These are phyloP conservation scores for Glyphotaelius pellucidus DNA, from an alignment of 2,888 invertebrate genomes.

Conservation along the genomic window DNA sequence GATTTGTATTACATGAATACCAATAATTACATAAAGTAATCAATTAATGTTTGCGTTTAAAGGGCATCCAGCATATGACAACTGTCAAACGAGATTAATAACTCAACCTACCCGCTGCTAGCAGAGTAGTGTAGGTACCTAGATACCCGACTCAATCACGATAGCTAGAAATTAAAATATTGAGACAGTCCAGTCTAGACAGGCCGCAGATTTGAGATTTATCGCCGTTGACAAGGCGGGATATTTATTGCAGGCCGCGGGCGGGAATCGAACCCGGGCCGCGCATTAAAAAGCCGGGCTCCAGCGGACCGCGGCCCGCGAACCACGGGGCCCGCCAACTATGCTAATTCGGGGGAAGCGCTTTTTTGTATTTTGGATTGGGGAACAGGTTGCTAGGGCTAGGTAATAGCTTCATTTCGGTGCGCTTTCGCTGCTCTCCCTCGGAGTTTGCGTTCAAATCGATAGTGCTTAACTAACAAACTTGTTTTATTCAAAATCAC, in stretches of 20 bases:
- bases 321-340: slow-evolving; percentile 9
- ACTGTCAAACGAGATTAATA: neutral
- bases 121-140: neutral
- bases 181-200: slow-evolving; percentile 16
- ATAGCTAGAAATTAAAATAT: slow-evolving; percentile 2
- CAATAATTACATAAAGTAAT: neutral
- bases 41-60: neutral
- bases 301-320: neutral
- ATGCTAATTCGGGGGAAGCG: slow-evolving; percentile 24
- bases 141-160: neutral
- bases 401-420: neutral
- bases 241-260: slow-evolving; percentile 38
- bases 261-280: slow-evolving; percentile 36
- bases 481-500: neutral
- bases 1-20: neutral
- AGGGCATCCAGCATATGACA: neutral
- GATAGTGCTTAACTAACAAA: neutral
- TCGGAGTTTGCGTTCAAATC: neutral
- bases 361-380: neutral
- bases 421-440: neutral
- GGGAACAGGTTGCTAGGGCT: neutral
- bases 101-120: neutral
- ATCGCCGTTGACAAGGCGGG: slow-evolving; percentile 36
- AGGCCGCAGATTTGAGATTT: slow-evolving; percentile 27
- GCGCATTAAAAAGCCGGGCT: slow-evolving; percentile 21